A percentile compares a stretch with the other conserved stretches of the same genome.
These are phyloP conservation scores for Pollenia labialis DNA, from an alignment of 2,888 invertebrate species.

Conservation along the genomic window DNA sequence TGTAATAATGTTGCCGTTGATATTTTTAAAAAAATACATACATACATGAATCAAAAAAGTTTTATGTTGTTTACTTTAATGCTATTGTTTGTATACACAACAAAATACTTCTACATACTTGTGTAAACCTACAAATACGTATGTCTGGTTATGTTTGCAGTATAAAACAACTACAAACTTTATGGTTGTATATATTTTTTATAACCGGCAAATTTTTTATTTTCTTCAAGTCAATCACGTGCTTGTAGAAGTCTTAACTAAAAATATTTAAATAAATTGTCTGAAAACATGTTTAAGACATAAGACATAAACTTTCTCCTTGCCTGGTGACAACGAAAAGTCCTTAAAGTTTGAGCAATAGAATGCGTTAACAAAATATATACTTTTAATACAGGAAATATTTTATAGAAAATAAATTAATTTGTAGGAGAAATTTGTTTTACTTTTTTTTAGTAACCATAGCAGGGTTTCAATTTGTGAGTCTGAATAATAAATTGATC, in stretches of 20 bases:
- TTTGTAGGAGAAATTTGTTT: not conserved
- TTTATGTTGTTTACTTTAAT: slow-evolving; percentile 47
- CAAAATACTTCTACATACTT: slow-evolving; percentile 28
- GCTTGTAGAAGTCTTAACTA: slow-evolving; percentile 13
- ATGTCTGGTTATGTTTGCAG: not conserved
- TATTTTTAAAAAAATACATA: slow-evolving; percentile 15
- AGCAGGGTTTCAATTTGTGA: not conserved
- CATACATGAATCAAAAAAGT: not conserved
- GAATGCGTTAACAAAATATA: slow-evolving; percentile 1
- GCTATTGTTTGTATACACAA: slow-evolving; percentile 43
- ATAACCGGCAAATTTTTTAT: slow-evolving; percentile 51
- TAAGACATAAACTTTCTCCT: slow-evolving; percentile 1
- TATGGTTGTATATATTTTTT: slow-evolving; percentile 5
- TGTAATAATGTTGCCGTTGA: not conserved
- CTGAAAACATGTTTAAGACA: slow-evolving; percentile 46
- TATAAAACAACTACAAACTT: not conserved
- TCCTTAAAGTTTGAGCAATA: not conserved
- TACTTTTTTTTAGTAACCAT: not conserved
- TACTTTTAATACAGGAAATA: slow-evolving; percentile 7
- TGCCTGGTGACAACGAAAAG: not conserved
- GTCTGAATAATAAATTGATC: not conserved
- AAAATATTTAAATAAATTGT: slow-evolving; percentile 64
- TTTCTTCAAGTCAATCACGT: slow-evolving; percentile 54
- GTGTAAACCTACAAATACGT: not conserved
- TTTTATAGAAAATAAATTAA: slow-evolving; percentile 23